phyloP scores from a whole-genome alignment of 1,140 invertebrate species.

The Holotrichia oblita region DNA sequence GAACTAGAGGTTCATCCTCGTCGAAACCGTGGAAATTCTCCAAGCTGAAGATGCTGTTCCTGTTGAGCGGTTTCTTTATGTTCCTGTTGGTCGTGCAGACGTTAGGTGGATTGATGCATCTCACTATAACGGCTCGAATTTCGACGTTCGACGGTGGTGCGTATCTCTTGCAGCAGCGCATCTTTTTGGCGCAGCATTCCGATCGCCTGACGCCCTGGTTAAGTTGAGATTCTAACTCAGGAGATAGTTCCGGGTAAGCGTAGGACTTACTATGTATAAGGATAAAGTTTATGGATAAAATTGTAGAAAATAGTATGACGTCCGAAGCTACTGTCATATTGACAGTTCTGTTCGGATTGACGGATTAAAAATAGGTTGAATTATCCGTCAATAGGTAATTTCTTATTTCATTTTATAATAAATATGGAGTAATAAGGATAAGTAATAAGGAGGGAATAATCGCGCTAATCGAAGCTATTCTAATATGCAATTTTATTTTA shows the following conservation, averaged over 20 bases:
- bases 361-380: too few relatives aligned
- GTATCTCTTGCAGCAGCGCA: slow-evolving; percentile 47
- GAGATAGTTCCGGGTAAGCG: not conserved
- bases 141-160: slow-evolving; percentile 51
- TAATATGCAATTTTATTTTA: too few relatives aligned
- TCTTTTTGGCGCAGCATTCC: slow-evolving; percentile 49
- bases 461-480: too few relatives aligned
- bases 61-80: slow-evolving; percentile 40
- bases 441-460: too few relatives aligned
- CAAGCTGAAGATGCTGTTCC: slow-evolving; percentile 40
- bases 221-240: slow-evolving; percentile 38
- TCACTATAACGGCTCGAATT: slow-evolving; percentile 53
- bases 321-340: slow-evolving; percentile 4
- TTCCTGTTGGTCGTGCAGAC: slow-evolving; percentile 36
- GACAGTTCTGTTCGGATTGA: not conserved
- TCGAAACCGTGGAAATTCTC: slow-evolving; percentile 48
- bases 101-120: slow-evolving; percentile 48
- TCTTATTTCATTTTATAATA: too few relatives aligned
- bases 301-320: not conserved
- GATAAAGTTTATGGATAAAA: not conserved
- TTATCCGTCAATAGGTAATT: too few relatives aligned
- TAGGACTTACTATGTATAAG: not conserved
- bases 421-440: too few relatives aligned
- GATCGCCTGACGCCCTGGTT: slow-evolving; percentile 44
- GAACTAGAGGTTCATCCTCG: slow-evolving; percentile 46